Conservation (phyloP, 2,888 invertebrate species). For the Leptinotarsa tumamoca region DNA sequence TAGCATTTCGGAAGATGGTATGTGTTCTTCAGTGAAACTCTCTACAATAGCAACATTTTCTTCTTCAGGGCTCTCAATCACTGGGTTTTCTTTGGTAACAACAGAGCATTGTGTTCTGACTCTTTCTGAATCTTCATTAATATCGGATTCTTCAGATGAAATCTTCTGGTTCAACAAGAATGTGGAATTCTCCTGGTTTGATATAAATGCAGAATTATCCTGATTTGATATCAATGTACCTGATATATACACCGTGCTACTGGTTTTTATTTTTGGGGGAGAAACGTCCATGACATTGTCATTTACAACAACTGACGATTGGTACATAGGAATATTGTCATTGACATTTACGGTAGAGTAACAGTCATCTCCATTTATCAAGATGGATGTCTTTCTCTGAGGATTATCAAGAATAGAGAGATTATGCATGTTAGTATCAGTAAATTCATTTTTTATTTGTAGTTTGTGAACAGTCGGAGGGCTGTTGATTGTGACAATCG, state of each 20-base stretch:
- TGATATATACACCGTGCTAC: slow-evolving; percentile 65
- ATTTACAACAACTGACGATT: slow-evolving; percentile 80
- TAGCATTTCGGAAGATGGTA: slow-evolving; percentile 62
- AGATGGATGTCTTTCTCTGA: slow-evolving; percentile 75
- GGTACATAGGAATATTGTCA: slow-evolving; percentile 77
- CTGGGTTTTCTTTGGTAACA: slow-evolving; percentile 34
- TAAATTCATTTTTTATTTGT: slow-evolving; percentile 69
- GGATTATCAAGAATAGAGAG: slow-evolving; percentile 60
- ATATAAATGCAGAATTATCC: slow-evolving; percentile 47
- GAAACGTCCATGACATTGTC: slow-evolving; percentile 64
- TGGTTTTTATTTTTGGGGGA: slow-evolving; percentile 52
- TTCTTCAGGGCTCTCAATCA: slow-evolving; percentile 19
- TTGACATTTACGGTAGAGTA: slow-evolving; percentile 82
- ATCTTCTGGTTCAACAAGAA: slow-evolving; percentile 47
- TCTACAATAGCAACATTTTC: not conserved
- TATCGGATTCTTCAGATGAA: slow-evolving; percentile 30
- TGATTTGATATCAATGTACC: slow-evolving; percentile 56
- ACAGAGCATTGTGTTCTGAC: slow-evolving; percentile 36
- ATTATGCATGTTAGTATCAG: slow-evolving; percentile 55
- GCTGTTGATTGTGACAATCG: slow-evolving; percentile 67
- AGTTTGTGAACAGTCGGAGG: slow-evolving; percentile 68
- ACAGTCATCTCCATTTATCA: slow-evolving; percentile 80
- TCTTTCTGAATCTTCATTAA: slow-evolving; percentile 21
- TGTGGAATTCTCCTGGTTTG: slow-evolving; percentile 42
- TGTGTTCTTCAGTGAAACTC: slow-evolving; percentile 29